phyloP scores from a whole-genome alignment of 2,888 invertebrate species.

The Campoletis raptor region DNA sequence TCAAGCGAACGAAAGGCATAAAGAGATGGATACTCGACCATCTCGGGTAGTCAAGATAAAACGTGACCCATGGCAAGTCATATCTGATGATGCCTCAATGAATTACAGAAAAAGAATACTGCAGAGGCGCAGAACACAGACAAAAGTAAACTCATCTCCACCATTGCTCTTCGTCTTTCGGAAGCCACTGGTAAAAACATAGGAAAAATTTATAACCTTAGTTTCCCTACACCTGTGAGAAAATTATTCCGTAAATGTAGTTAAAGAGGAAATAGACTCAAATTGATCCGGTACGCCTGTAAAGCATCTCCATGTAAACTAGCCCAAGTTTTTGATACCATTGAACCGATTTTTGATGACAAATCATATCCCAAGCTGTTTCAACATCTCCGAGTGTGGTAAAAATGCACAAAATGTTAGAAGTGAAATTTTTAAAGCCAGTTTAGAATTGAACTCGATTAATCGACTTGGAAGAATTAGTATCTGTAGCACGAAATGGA shows the following conservation, averaged over 20 bases:
- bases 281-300: background rate
- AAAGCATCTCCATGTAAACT: background rate
- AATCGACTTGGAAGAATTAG: background rate
- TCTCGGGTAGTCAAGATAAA: slow-evolving; percentile 80
- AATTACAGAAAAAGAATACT: slow-evolving; percentile 75
- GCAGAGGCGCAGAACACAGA: slow-evolving; percentile 73
- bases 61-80: slow-evolving; percentile 74
- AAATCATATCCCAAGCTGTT: background rate
- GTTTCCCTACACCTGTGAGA: background rate
- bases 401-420: background rate
- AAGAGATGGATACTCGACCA: slow-evolving; percentile 76
- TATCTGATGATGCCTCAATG: slow-evolving; percentile 79
- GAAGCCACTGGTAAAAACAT: background rate
- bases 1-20: slow-evolving; percentile 40
- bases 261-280: background rate
- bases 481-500: slow-evolving; percentile 13
- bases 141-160: slow-evolving; percentile 72
- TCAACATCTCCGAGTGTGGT: background rate
- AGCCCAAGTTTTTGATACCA: background rate
- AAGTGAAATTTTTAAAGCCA: background rate
- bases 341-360: background rate
- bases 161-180: background rate
- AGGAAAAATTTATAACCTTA: background rate
- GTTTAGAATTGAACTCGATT: slow-evolving; percentile 6
- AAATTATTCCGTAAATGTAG: background rate